Evolutionary conservation across 2,797 vertebrate genomes (phyloP).

Genomic region (Rallus crepitans): DNA sequence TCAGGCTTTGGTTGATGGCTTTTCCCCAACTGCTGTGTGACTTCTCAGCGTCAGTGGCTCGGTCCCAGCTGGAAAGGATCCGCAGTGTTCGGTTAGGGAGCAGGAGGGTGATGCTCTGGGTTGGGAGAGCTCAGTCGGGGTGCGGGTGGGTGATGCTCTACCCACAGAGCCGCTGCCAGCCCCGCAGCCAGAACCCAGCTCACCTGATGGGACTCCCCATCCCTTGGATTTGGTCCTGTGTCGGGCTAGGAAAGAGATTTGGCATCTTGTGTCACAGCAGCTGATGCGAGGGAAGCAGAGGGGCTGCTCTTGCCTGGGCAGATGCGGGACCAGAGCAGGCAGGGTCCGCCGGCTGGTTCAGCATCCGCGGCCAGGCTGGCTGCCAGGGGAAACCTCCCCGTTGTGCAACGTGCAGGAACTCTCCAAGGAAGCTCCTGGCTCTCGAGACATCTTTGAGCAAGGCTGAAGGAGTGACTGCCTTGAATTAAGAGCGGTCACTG

Average conservation of each 20-base stretch:
- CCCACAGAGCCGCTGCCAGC: not conserved
- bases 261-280: not conserved
- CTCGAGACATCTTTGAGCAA: conserved; percentile 22
- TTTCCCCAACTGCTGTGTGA: not conserved
- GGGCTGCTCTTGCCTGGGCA: not conserved
- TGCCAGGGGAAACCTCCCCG: conserved; percentile 49
- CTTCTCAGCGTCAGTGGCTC: not conserved
- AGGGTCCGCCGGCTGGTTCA: conserved; percentile 14
- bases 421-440: conserved; percentile 53
- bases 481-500: not conserved
- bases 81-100: not conserved
- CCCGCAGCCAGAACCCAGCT: not conserved
- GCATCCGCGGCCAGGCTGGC: not conserved
- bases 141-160: not conserved
- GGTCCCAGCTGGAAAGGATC: not conserved
- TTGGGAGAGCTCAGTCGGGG: not conserved
- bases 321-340: not conserved
- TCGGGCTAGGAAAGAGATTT: not conserved
- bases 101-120: not conserved
- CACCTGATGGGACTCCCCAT: not conserved
- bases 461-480: conserved; percentile 27
- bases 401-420: conserved; percentile 38
- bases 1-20: not conserved
- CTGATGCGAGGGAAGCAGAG: not conserved
- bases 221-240: not conserved